A percentile compares a stretch with the other conserved stretches of the same genome.
Conservation (phyloP, 2,797 vertebrate species). For the Pipistrellus nathusii region DNA sequence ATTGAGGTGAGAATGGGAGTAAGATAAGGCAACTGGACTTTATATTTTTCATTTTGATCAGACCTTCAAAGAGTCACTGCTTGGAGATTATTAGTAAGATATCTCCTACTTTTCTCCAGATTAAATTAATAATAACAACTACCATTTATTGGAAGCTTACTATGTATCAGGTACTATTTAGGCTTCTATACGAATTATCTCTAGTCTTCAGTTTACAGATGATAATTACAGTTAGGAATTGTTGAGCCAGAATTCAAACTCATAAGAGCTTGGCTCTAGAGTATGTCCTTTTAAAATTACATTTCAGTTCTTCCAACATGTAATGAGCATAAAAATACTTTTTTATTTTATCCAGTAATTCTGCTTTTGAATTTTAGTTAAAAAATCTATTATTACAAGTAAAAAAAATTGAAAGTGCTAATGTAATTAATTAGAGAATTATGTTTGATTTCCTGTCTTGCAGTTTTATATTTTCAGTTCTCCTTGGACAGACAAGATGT, state of each 20-base stretch:
- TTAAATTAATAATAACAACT: constrained; percentile 43
- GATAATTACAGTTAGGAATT: constrained; percentile 4
- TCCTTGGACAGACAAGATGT: background rate
- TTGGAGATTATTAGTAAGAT: constrained; percentile 39
- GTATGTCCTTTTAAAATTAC: background rate
- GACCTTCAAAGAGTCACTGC: background rate
- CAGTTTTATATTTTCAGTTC: constrained; percentile 65
- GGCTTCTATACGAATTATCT: constrained; percentile 1
- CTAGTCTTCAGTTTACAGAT: constrained; percentile 27
- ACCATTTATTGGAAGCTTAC: background rate
- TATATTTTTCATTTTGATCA: constrained; percentile 36
- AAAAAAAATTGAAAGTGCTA: constrained; percentile 9
- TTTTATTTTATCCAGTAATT: constrained; percentile 34
- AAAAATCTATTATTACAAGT: constrained; percentile 50
- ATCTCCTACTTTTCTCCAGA: constrained; percentile 18
- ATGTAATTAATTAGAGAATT: constrained; percentile 48
- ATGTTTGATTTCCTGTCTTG: constrained; percentile 47
- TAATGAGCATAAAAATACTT: background rate
- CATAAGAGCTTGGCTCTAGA: constrained; percentile 42
- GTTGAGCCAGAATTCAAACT: constrained; percentile 54
- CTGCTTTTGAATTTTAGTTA: constrained; percentile 46
- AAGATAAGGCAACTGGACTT: background rate
- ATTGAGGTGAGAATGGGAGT: background rate
- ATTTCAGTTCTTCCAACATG: constrained; percentile 14
- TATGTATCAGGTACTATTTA: constrained; percentile 18